Evolutionary conservation across 2,888 invertebrate genomes (phyloP), one percentile per base, ranked within the genome.

Genomic region (Perizoma flavofasciatum): DNA sequence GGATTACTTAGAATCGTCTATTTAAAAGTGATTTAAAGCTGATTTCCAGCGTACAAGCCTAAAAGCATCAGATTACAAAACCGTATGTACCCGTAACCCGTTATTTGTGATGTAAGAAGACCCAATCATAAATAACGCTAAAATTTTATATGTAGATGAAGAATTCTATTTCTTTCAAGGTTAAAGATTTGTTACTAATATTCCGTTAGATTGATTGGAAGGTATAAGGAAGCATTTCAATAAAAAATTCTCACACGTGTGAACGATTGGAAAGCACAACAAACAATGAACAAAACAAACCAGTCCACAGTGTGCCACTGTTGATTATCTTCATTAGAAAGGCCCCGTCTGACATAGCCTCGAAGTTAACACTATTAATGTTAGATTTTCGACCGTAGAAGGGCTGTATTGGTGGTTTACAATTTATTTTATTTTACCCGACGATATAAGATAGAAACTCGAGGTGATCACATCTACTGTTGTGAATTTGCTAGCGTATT

Each of bases 301-400:
- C 60, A 68, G 65, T 68, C 65, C 57, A 79, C 77, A 82, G 80
- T 73, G 68, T 68, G 41, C 61, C 58, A 69, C 67, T 77, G 72
- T 82, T 75, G 73, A 71, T 68, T 73, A 70, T 72, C 67, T 75
- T 75, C 75, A 81, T 81, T 82, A 82, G 86, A 87, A 87, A 89
- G 84, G 77, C 79, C 74, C 75, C 68, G 71, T 75, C 73, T 69
- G 69, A 74, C 71, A 72, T 78, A 80, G 77, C 75, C 78, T 79
- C 75, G 78, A 83, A 86, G 84, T 89, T 88, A 85, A 81, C 73
- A 74, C 79, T 82, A 86, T 89, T 88, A 90, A 80, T 78, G 73
- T 77, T 72, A 71, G 73, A 77, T 77, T 77, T 74, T 75, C 79
- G 75, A 79, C 75, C 80, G 79, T 81, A 82, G 83, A 86, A 84